These are phyloP conservation scores for Anoplolepis gracilipes DNA, from an alignment of 1,140 invertebrate species.

Conservation along the genomic window DNA sequence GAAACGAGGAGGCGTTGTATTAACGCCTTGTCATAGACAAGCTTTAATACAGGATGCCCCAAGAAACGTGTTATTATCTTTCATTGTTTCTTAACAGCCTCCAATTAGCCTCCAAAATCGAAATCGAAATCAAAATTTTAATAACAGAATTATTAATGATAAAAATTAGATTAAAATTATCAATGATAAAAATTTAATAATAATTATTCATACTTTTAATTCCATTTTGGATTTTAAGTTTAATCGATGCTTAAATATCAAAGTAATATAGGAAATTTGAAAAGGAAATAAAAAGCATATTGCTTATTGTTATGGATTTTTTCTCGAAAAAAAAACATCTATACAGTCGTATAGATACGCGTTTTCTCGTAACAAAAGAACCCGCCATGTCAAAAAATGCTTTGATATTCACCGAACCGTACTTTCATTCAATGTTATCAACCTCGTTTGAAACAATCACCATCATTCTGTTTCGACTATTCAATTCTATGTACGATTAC, in stretches of 20 bases:
- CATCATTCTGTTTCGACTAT: neutral
- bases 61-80: neutral
- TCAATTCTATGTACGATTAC: neutral
- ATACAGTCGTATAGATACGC: too few relatives aligned
- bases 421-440: constrained; percentile 6
- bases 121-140: neutral
- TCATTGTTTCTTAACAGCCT: neutral
- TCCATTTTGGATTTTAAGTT: constrained; percentile 6
- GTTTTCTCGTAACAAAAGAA: constrained; percentile 28
- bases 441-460: neutral
- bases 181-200: neutral
- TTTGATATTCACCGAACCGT: neutral
- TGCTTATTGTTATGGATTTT: neutral
- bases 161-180: neutral
- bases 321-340: neutral
- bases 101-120: neutral
- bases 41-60: neutral
- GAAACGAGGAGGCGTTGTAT: constrained; percentile 3
- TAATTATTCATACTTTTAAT: neutral
- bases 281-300: neutral
- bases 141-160: neutral
- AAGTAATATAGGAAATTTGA: neutral
- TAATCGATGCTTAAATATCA: neutral
- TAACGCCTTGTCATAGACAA: neutral
- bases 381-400: constrained; percentile 18